A percentile compares a stretch with the other conserved stretches of the same genome.
These are phyloP conservation scores for Ernsta delagoae DNA, from an alignment of 2,888 invertebrate species.

Conservation along the genomic window DNA sequence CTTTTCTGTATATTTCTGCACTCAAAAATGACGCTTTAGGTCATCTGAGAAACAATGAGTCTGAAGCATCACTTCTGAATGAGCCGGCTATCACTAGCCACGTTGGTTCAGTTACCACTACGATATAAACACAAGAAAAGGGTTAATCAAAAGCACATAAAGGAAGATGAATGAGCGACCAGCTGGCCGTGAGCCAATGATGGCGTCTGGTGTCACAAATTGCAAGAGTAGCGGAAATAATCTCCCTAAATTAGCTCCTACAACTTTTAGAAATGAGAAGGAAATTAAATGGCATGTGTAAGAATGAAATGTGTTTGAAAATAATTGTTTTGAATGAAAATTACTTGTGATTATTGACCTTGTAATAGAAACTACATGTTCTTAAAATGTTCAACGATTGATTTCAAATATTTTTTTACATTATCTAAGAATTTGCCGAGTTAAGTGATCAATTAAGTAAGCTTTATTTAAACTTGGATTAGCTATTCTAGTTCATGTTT, in stretches of 20 bases:
- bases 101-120: neutral
- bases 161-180: constrained; percentile 46
- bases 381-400: no score
- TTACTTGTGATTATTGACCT: neutral
- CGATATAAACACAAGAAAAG: constrained; percentile 41
- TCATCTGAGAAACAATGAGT: no score
- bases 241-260: constrained; percentile 20
- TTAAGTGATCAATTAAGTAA: no score
- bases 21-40: no score
- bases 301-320: neutral
- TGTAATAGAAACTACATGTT: neutral
- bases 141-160: constrained; percentile 64
- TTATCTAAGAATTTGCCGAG: no score
- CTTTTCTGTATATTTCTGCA: no score
- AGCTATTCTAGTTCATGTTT: no score
- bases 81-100: neutral
- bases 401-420: neutral
- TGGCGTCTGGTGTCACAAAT: constrained; percentile 37
- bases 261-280: constrained; percentile 7
- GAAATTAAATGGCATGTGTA: constrained; percentile 6
- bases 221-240: constrained; percentile 26
- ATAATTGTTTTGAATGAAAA: neutral
- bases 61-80: neutral
- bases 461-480: no score
- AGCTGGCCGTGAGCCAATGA: constrained; percentile 55